These are phyloP conservation scores for Akabosia matsudoensis DNA, from an alignment of 1,140 invertebrate species.

Conservation along the genomic window DNA sequence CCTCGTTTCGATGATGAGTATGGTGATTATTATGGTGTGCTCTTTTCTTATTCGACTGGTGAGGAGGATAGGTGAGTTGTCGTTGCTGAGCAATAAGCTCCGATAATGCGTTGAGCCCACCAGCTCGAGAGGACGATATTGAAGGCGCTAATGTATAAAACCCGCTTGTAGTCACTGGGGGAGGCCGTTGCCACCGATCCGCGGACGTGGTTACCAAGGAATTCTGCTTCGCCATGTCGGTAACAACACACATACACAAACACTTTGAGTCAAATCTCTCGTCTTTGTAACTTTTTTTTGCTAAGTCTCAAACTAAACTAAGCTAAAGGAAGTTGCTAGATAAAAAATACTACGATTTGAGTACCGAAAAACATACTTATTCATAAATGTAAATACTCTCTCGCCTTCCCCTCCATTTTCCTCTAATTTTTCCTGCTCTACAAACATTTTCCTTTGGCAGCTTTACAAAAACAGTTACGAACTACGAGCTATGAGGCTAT, in stretches of 20 bases:
- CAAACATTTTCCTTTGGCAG: no score
- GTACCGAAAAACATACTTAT: no score
- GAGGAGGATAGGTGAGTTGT: slow-evolving; percentile 22
- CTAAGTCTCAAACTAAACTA: no score
- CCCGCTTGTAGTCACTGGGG: slow-evolving; percentile 11
- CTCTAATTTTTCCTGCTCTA: no score
- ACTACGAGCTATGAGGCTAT: no score
- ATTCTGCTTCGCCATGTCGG: slow-evolving; percentile 34
- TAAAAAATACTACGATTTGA: no score
- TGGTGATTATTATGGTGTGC: not conserved
- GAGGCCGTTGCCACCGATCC: slow-evolving; percentile 28
- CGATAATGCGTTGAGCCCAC: not conserved
- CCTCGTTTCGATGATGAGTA: not conserved
- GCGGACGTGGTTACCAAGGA: slow-evolving; percentile 6
- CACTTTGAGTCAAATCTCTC: slow-evolving; percentile 5
- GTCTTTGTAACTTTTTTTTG: not conserved
- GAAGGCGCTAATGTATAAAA: slow-evolving; percentile 16
- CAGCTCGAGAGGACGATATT: slow-evolving; percentile 3
- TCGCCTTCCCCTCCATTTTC: no score
- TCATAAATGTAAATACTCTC: no score
- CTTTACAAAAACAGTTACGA: no score
- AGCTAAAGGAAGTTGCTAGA: no score
- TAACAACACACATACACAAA: not conserved
- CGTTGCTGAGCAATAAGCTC: slow-evolving; percentile 18
- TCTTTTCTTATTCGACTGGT: not conserved